phyloP scores from a whole-genome alignment of 2,797 vertebrate species.

The Florisuga fusca region DNA sequence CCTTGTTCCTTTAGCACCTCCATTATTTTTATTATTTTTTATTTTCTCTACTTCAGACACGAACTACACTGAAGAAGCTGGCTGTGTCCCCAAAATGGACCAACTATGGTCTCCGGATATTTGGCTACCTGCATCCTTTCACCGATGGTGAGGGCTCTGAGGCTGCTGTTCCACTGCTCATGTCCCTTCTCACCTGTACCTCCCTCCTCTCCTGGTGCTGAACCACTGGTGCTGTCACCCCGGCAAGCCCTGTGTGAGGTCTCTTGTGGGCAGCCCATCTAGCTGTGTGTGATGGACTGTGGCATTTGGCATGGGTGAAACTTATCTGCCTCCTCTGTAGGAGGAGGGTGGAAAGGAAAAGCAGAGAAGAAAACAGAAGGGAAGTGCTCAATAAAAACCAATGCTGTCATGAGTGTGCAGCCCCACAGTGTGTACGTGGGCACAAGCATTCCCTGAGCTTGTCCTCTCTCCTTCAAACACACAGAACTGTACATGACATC shows the following conservation, averaged over 20 bases:
- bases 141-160: conserved; percentile 79
- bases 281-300: rapidly evolving
- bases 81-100: conserved; percentile 91
- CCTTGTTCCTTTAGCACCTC: background rate
- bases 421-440: rapidly evolving
- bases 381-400: background rate
- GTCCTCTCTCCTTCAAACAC: background rate
- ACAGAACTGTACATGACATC: background rate
- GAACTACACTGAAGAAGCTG: conserved; percentile 89
- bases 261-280: background rate
- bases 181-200: background rate
- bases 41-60: conserved; percentile 77
- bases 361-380: background rate
- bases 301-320: background rate
- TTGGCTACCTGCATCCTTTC: conserved; percentile 93
- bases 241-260: rapidly evolving
- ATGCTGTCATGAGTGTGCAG: background rate
- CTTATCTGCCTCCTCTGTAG: background rate
- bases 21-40: background rate
- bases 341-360: background rate
- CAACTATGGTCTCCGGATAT: conserved; percentile 94
- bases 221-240: background rate
- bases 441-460: background rate
- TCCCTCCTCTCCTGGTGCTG: background rate
- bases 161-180: rapidly evolving